Evolutionary conservation across 2,888 invertebrate species (phyloP).

Genomic region (Synergus laeviventris): DNA sequence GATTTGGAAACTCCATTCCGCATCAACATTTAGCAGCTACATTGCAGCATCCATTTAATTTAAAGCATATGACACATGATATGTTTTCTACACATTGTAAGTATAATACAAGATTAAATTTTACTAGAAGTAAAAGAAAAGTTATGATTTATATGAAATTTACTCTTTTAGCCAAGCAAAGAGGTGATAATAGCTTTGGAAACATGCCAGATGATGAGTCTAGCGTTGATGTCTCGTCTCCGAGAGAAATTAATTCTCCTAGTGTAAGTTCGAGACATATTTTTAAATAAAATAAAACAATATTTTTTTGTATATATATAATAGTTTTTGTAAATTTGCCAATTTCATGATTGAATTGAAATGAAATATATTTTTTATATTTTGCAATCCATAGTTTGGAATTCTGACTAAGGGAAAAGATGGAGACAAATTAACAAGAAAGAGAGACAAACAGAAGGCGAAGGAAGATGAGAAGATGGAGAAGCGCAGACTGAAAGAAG

Average conservation of each 20-base stretch:
- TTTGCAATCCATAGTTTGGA: conserved; percentile 74
- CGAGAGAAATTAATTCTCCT: conserved; percentile 82
- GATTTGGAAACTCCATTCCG: conserved; percentile 71
- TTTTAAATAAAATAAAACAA: neutral
- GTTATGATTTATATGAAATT: conserved; percentile 9
- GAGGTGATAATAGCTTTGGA: conserved; percentile 74
- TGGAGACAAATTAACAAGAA: conserved; percentile 80
- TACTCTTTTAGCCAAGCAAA: conserved; percentile 70
- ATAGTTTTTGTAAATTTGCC: neutral
- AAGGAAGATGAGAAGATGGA: conserved; percentile 85
- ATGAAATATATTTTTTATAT: conserved; percentile 32
- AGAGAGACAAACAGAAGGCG: conserved; percentile 83
- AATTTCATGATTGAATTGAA: neutral
- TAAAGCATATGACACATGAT: conserved; percentile 75
- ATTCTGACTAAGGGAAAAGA: conserved; percentile 79
- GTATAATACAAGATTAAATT: neutral
- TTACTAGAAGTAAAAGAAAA: conserved; percentile 17
- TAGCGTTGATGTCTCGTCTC: conserved; percentile 82
- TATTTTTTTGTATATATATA: conserved; percentile 25
- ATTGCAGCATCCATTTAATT: conserved; percentile 71
- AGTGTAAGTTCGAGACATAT: conserved; percentile 75
- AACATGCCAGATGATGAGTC: conserved; percentile 82
- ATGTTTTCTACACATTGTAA: conserved; percentile 70
- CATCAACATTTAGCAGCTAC: conserved; percentile 67
- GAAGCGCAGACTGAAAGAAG: conserved; percentile 84